Percentiles rank a stretch among this genome's conserved stretches.
phyloP scores from a whole-genome alignment of 2,888 invertebrate species.

The Petrophora chlorosata region DNA sequence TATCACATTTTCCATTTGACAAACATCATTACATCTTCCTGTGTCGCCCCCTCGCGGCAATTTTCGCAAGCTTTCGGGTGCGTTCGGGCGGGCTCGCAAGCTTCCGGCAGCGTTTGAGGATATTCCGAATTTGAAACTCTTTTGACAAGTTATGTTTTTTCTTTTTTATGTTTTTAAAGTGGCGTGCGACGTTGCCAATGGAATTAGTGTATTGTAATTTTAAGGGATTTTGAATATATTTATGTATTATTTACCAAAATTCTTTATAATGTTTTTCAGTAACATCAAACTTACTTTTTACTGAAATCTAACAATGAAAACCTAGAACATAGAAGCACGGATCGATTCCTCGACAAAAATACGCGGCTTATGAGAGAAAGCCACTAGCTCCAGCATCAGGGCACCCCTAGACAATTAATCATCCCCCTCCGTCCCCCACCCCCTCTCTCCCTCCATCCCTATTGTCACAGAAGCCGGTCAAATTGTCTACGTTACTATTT shows the following conservation, averaged over 20 bases:
- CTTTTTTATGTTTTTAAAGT: too few species aligned
- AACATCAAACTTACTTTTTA: neutral
- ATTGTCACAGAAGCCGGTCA: conserved; percentile 48
- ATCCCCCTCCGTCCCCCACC: conserved; percentile 47
- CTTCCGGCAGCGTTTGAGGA: conserved; percentile 48
- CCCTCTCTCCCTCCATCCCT: conserved; percentile 28
- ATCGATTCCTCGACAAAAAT: conserved; percentile 36
- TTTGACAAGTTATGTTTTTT: too few species aligned
- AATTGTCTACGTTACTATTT: conserved; percentile 46
- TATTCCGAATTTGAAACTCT: conserved; percentile 51
- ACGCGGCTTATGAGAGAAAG: conserved; percentile 41
- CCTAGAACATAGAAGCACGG: conserved; percentile 21
- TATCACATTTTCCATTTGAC: conserved; percentile 84
- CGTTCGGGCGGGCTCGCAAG: conserved; percentile 60
- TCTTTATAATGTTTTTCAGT: neutral
- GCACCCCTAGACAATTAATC: conserved; percentile 61
- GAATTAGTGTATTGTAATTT: too few species aligned
- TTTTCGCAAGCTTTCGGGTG: conserved; percentile 65
- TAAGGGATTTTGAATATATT: too few species aligned
- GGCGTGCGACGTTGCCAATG: too few species aligned
- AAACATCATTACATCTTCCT: conserved; percentile 83
- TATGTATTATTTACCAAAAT: neutral
- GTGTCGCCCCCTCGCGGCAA: conserved; percentile 63
- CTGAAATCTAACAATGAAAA: neutral
- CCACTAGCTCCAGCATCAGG: conserved; percentile 38